Conservation (phyloP, 2,797 vertebrate species). For the Nannoperca australis region DNA sequence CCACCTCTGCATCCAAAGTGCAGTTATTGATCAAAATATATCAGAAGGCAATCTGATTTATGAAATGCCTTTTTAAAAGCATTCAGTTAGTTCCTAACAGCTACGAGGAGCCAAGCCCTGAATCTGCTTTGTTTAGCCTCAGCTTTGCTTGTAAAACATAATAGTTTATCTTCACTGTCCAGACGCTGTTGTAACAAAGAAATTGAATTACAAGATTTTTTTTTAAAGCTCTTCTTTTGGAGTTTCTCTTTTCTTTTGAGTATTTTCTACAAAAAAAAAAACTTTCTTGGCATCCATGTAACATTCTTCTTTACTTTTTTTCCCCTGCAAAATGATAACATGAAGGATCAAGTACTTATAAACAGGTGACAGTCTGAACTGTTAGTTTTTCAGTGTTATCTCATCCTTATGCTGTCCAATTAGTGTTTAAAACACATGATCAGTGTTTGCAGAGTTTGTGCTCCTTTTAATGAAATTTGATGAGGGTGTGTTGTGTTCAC, state of each 20-base stretch:
- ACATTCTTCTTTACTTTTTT: not conserved
- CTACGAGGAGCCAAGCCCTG: not conserved
- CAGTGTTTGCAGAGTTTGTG: not conserved
- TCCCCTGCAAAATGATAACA: not conserved
- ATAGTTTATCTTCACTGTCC: constrained; percentile 9
- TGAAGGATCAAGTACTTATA: not conserved
- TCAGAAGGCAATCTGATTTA: not conserved
- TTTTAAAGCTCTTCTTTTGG: not conserved
- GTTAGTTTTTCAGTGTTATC: not conserved
- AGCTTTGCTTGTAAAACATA: not conserved
- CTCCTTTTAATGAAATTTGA: constrained; percentile 8
- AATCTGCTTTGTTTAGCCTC: not conserved
- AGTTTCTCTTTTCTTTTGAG: not conserved
- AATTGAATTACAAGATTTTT: not conserved
- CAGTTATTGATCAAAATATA: not conserved
- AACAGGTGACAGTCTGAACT: not conserved
- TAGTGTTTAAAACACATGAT: not conserved
- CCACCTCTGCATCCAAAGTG: not conserved
- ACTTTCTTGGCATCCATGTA: not conserved
- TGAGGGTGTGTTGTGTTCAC: not conserved
- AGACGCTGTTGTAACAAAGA: not conserved
- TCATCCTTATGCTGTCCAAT: not conserved
- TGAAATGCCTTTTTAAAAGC: not conserved
- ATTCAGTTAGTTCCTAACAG: not conserved
- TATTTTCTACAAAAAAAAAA: not conserved